Percentiles rank a stretch among this genome's conserved stretches.
Evolutionary conservation across 1,140 invertebrate species (phyloP).

Genomic region (Zaprionus kolodkinae): DNA sequence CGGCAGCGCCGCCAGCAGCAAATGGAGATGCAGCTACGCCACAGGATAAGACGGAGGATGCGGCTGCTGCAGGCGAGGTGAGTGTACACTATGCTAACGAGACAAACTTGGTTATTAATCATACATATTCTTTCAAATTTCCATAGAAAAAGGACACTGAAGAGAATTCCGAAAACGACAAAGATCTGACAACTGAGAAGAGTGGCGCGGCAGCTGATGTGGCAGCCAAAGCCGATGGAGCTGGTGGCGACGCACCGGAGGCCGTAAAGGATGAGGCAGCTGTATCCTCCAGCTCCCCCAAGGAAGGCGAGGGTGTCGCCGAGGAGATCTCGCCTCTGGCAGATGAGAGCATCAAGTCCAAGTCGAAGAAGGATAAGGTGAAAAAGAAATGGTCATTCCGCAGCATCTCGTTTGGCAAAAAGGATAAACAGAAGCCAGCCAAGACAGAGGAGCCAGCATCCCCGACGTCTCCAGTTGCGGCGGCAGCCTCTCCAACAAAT

Average conservation of each 20-base stretch:
- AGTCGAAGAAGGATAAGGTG: slow-evolving; percentile 91
- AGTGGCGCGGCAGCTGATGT: slow-evolving; percentile 58
- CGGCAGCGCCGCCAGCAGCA: slow-evolving; percentile 85
- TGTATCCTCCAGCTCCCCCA: slow-evolving; percentile 50
- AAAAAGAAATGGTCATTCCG: slow-evolving; percentile 95
- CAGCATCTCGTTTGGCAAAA: slow-evolving; percentile 92
- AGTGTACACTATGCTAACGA: not conserved
- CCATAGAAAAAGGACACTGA: slow-evolving; percentile 87
- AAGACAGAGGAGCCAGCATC: slow-evolving; percentile 85
- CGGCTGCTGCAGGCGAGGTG: slow-evolving; percentile 66
- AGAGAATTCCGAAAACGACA: slow-evolving; percentile 88
- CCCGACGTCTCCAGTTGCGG: slow-evolving; percentile 53
- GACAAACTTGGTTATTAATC: not conserved
- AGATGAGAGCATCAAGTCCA: slow-evolving; percentile 88
- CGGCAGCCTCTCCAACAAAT: slow-evolving; percentile 63
- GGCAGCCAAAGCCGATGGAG: slow-evolving; percentile 68
- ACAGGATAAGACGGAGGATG: slow-evolving; percentile 85
- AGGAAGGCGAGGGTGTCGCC: slow-evolving; percentile 82
- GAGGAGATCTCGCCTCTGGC: slow-evolving; percentile 85
- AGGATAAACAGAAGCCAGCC: slow-evolving; percentile 92
- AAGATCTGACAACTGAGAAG: slow-evolving; percentile 88
- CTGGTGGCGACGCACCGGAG: slow-evolving; percentile 75
- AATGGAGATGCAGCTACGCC: slow-evolving; percentile 88
- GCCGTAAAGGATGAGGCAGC: slow-evolving; percentile 72
- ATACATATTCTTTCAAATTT: not conserved